Conservation (phyloP, 2,797 vertebrate species). For the Holocentrus rufus region DNA sequence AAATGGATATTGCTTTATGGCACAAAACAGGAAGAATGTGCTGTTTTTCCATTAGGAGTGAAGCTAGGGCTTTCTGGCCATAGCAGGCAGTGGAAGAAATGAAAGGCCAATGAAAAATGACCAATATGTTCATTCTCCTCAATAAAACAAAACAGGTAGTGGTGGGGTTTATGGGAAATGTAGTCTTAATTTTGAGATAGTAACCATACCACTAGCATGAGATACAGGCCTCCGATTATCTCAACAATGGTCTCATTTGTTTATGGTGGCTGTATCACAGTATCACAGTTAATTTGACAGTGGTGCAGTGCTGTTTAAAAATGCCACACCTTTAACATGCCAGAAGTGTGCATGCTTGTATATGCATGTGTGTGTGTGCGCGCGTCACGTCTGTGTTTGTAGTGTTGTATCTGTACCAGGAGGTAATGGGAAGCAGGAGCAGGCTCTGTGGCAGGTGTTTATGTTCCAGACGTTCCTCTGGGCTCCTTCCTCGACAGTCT, state of each 20-base stretch:
- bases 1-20: conserved; percentile 12
- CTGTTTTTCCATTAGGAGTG: conserved; percentile 28
- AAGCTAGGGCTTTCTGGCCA: not conserved
- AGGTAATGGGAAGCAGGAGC: conserved; percentile 72
- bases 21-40: not conserved
- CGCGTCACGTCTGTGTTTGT: conserved; percentile 33
- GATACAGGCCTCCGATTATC: not conserved
- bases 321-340: conserved; percentile 1
- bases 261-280: not conserved
- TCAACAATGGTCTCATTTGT: not conserved
- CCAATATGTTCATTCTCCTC: not conserved
- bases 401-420: conserved; percentile 31
- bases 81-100: conserved; percentile 6
- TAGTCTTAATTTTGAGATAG: not conserved
- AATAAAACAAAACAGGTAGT: too few species aligned
- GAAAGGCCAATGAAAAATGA: not conserved
- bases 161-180: too few species aligned
- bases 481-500: conserved; percentile 50
- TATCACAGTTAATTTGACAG: not conserved
- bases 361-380: conserved; percentile 11
- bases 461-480: conserved; percentile 74
- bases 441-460: conserved; percentile 78
- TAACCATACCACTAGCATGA: not conserved
- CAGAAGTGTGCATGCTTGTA: not conserved
- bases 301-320: not conserved